Conservation (phyloP, 2,888 invertebrate species). For the Drosophila putrida region DNA sequence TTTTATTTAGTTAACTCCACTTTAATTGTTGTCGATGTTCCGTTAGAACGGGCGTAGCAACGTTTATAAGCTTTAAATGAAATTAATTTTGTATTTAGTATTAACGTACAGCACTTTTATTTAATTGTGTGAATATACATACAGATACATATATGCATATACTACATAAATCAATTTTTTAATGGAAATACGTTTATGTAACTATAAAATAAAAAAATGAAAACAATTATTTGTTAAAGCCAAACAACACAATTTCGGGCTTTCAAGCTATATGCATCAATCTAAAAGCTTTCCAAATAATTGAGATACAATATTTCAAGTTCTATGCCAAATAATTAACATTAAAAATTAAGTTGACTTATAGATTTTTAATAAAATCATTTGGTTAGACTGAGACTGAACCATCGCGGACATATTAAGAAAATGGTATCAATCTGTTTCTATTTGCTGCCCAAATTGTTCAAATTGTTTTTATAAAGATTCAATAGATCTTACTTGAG, state of each 20-base stretch:
- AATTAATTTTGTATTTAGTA: conserved; percentile 45
- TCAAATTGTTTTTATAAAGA: conserved; percentile 10
- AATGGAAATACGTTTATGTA: conserved; percentile 24
- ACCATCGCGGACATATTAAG: not conserved
- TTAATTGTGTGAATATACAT: conserved; percentile 15
- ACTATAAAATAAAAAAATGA: conserved; percentile 36
- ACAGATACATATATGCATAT: conserved; percentile 21
- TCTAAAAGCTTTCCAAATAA: conserved; percentile 42
- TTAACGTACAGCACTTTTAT: conserved; percentile 21
- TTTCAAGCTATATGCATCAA: conserved; percentile 20
- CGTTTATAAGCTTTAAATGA: conserved; percentile 45
- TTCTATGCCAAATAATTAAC: conserved; percentile 37
- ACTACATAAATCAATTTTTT: conserved; percentile 15
- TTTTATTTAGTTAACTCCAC: conserved; percentile 21
- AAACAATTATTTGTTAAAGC: conserved; percentile 28
- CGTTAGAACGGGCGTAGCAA: conserved; percentile 30
- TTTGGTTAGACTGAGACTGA: conserved; percentile 31
- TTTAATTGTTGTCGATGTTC: conserved; percentile 18
- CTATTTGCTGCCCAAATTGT: conserved; percentile 4
- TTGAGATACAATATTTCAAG: conserved; percentile 25
- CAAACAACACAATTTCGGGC: conserved; percentile 18
- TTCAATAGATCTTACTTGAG: conserved; percentile 3
- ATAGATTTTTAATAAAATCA: conserved; percentile 7
- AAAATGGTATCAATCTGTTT: conserved; percentile 3
- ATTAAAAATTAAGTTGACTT: conserved; percentile 26